Conservation (phyloP, 2,797 vertebrate species). For the Nasua narica region DNA sequence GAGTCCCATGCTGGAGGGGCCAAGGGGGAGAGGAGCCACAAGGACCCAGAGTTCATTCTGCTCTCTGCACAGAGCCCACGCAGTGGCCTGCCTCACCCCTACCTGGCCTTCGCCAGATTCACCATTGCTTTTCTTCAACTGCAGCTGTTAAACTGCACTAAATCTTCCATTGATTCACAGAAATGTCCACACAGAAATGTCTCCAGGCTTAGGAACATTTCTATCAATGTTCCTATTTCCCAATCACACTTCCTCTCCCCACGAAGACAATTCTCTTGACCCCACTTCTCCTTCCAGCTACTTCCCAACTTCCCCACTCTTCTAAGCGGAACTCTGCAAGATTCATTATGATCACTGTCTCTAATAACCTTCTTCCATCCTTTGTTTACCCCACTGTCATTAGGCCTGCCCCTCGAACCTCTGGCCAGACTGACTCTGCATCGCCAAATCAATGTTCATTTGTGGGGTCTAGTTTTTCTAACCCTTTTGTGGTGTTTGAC, state of each 20-base stretch:
- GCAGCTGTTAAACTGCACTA: not conserved
- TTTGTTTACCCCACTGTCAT: not conserved
- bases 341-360: not conserved
- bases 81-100: not conserved
- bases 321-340: not conserved
- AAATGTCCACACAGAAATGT: not conserved
- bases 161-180: not conserved
- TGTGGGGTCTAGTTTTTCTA: not conserved
- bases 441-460: not conserved
- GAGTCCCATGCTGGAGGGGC: not conserved
- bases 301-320: not conserved
- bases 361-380: not conserved
- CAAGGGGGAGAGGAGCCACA: not conserved
- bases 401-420: not conserved
- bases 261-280: not conserved
- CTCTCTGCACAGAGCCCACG: not conserved
- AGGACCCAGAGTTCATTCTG: not conserved
- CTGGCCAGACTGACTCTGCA: not conserved
- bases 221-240: not conserved
- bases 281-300: not conserved
- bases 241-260: not conserved
- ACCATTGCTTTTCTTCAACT: not conserved
- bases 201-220: not conserved
- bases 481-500: not conserved
- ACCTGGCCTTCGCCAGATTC: not conserved